Evolutionary conservation across 2,113 vertebrate genomes (phyloP).

Genomic region (Chascanopsetta lugubris): DNA sequence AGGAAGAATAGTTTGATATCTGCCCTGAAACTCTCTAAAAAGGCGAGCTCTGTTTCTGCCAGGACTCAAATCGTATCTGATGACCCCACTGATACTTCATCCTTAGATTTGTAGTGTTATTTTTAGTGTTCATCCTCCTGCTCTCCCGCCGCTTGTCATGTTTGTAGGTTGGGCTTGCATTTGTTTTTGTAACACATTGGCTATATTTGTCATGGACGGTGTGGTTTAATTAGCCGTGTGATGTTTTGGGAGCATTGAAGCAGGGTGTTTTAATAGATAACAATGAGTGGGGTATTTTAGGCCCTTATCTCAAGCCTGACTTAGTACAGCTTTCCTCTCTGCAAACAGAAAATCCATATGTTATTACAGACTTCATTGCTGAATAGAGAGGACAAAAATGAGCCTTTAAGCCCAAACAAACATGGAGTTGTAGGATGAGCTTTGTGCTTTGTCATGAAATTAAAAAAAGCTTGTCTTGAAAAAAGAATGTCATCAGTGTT

Average conservation of each 20-base stretch:
- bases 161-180: constrained; percentile 43
- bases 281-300: constrained; percentile 44
- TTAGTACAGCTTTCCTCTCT: constrained; percentile 63
- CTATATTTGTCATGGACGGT: constrained; percentile 39
- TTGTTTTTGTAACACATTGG: constrained; percentile 48
- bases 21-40: constrained; percentile 27
- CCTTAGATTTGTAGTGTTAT: constrained; percentile 28
- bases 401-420: background rate
- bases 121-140: constrained; percentile 28
- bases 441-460: constrained; percentile 19
- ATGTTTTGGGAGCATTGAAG: constrained; percentile 53
- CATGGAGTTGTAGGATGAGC: constrained; percentile 8
- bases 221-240: constrained; percentile 61
- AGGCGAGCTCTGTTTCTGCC: constrained; percentile 5
- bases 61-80: constrained; percentile 10
- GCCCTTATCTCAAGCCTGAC: constrained; percentile 48
- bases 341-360: constrained; percentile 49
- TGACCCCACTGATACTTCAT: constrained; percentile 30
- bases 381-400: constrained; percentile 11
- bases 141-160: constrained; percentile 36
- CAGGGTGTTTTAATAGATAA: constrained; percentile 53
- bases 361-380: constrained; percentile 31
- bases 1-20: constrained; percentile 55
- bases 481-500: too few relatives aligned
- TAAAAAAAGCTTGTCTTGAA: background rate